phyloP scores from a whole-genome alignment of 2,113 vertebrate species.

The Carettochelys insculpta region DNA sequence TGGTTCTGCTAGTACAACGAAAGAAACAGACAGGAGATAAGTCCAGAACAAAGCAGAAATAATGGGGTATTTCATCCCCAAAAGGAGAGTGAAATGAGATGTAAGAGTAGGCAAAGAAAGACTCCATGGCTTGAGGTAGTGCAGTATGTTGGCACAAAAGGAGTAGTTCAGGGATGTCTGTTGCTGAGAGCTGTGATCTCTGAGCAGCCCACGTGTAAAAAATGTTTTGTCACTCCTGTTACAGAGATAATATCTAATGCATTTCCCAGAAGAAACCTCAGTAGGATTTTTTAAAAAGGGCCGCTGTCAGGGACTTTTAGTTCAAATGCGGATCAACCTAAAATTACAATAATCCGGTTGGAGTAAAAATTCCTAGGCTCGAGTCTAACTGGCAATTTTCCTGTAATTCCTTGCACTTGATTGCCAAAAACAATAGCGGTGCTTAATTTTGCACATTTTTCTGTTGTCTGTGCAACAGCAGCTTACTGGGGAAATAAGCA shows the following conservation, averaged over 20 bases:
- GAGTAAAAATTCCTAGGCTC: not conserved
- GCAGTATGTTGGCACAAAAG: conserved; percentile 53
- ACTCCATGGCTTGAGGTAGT: conserved; percentile 55
- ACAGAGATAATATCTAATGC: conserved; percentile 40
- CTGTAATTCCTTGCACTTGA: not conserved
- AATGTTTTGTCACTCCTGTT: conserved; percentile 43
- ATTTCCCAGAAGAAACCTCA: conserved; percentile 28
- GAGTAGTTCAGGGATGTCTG: conserved; percentile 47
- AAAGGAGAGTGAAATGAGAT: conserved; percentile 74
- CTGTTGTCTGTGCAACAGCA: not conserved
- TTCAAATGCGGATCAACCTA: not conserved
- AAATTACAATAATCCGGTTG: not conserved
- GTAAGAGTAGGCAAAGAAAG: conserved; percentile 70
- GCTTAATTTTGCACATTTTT: not conserved
- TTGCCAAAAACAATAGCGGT: not conserved
- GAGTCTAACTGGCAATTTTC: not conserved
- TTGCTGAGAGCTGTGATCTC: conserved; percentile 36
- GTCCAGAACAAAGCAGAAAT: conserved; percentile 77
- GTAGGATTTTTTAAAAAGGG: conserved; percentile 15
- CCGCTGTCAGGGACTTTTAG: conserved; percentile 1
- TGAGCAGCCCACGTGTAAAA: not conserved
- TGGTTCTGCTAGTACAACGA: conserved; percentile 75
- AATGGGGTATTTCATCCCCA: conserved; percentile 78
- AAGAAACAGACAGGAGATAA: conserved; percentile 75
- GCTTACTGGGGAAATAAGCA: not conserved